Base-by-base conservation (phyloP, 1,140 invertebrate species). In the Drosophila carrolli region DNA sequence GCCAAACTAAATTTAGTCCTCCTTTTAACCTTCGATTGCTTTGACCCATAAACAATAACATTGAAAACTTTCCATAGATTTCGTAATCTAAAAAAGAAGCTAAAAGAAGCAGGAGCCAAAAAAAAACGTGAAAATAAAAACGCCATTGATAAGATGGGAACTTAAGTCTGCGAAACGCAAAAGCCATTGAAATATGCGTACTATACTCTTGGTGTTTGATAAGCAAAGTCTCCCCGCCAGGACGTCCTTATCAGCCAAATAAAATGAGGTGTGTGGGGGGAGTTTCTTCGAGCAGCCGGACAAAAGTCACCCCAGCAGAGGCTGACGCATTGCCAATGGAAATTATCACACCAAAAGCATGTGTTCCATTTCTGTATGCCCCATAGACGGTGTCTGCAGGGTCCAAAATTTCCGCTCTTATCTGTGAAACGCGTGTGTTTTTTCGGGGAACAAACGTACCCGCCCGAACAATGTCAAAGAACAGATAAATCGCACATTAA, bases 401-500 rank as follows among this genome's bases (percentile, higher is more conserved):
- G 27, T 56, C 58, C 79, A 65, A 85, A 88, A 60, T 82, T 72
- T 82, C 58, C 70, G 75, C 51, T 82, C 68, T 86, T 82, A 82
- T 86, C 82, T 55, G 46, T 2, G 11, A 14, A 32, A 78, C 70
- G 65, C 61, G 61, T 81, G 82, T 86, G 9, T 59, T 62, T 57
- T 51, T 68, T 38, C 48, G 14, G 50, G 40, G 29, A 48, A 53
- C 35, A 65, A 50, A 23, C 43, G 47, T 1, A 67, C 38, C 19
- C 50, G 13, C 19, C 19, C 11, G 8, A 43, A 53, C 66, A 79
- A 63, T 78, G 82, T 85, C 75, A 86, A 86, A 82, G 77, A 85
- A 81, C 81, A 81, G 68, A 80, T 81, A 78, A 85, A 82, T 65
- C 70, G 78, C 80, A 56, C 82, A 75, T 86, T 78, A 85, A 86